Percentiles rank a stretch among this genome's conserved stretches.
phyloP scores from a whole-genome alignment of 2,113 vertebrate genomes.

The Cynocephalus volans region DNA sequence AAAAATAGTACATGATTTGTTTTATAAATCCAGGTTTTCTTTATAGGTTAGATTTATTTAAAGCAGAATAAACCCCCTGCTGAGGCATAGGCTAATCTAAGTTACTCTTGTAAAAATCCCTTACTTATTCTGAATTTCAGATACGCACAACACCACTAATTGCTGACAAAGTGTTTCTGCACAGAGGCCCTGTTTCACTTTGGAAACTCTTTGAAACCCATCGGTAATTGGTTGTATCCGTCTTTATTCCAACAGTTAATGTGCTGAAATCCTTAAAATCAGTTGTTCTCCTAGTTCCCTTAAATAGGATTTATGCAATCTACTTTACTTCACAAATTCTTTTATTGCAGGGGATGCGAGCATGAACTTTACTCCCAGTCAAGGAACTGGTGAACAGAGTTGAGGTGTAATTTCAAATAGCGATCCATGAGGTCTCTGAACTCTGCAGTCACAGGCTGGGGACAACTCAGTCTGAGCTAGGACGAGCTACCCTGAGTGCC shows the following conservation, averaged over 20 bases:
- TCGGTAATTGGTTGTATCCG: slow-evolving; percentile 71
- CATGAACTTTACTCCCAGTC: neutral
- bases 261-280: slow-evolving; percentile 65
- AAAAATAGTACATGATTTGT: neutral
- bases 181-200: neutral
- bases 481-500: neutral
- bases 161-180: slow-evolving; percentile 57
- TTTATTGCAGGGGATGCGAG: slow-evolving; percentile 12
- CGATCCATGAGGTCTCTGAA: neutral
- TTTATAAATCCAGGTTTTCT: slow-evolving; percentile 54
- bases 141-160: neutral
- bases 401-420: neutral
- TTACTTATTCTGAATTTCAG: slow-evolving; percentile 2
- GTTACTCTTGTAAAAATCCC: neutral
- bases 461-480: neutral
- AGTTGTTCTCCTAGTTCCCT: slow-evolving; percentile 72
- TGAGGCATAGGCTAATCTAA: neutral
- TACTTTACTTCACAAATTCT: slow-evolving; percentile 19
- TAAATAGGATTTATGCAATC: slow-evolving; percentile 72
- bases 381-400: neutral
- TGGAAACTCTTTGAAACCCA: slow-evolving; percentile 24
- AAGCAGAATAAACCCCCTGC: neutral
- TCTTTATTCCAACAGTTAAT: slow-evolving; percentile 68
- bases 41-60: neutral
- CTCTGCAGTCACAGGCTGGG: no score